Percentiles rank a stretch among this genome's conserved stretches.
phyloP scores from a whole-genome alignment of 1,140 invertebrate species.

The Leptestheria dahalacensis region DNA sequence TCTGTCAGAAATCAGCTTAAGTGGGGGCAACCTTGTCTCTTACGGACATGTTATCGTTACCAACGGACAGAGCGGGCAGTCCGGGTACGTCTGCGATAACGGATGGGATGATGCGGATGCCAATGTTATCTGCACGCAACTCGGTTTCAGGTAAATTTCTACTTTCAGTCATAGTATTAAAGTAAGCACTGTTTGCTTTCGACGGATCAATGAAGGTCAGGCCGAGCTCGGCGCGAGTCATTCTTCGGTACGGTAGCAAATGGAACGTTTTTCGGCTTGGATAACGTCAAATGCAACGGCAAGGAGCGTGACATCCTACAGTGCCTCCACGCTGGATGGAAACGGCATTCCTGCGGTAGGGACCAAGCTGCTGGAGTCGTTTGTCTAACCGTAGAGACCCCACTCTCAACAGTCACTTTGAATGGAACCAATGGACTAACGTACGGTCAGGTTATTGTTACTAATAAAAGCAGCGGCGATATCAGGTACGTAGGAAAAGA shows the following conservation, averaged over 20 bases:
- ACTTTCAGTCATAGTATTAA: no score
- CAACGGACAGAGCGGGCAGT: not conserved
- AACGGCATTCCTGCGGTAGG: not conserved
- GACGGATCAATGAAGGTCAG: no score
- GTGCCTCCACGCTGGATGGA: not conserved
- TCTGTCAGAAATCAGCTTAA: no score
- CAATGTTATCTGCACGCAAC: not conserved
- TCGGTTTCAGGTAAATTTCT: not conserved
- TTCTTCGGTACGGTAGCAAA: not conserved
- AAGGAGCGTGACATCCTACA: not conserved
- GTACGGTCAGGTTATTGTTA: not conserved
- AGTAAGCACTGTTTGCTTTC: no score
- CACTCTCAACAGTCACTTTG: not conserved
- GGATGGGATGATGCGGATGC: not conserved
- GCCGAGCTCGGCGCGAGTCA: not conserved
- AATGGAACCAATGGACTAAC: not conserved
- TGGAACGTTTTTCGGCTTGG: not conserved
- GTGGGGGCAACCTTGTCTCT: not conserved
- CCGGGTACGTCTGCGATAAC: not conserved
- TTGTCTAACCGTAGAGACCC: not conserved
- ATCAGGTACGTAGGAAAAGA: not conserved
- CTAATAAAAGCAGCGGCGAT: not conserved
- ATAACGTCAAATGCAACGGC: not conserved
- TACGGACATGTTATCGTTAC: not conserved
- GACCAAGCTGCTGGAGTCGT: not conserved